Base-by-base conservation (phyloP, 2,113 vertebrate species). In the Cyanoramphus novaezelandiae region DNA sequence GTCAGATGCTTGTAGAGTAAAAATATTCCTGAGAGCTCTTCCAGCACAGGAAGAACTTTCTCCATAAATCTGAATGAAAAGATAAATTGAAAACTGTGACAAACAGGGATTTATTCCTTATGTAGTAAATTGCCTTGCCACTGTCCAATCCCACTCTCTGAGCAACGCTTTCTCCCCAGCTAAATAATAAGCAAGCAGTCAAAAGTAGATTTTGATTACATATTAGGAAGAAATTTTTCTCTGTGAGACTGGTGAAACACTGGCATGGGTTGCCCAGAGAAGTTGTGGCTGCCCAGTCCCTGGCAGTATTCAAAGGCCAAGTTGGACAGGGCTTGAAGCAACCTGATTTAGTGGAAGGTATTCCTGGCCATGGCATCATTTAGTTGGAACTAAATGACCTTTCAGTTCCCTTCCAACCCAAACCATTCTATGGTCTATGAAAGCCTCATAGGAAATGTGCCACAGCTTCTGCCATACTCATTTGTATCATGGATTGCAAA, bases 41-140 rank as follows among this genome's bases (percentile, higher is more conserved):
- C 98, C 99, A 52, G 99, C 99, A 90, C 99, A 99, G 6, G 99
- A 98, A 71, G 98, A 98, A 97, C 98, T 99, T 98, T 99, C 99
- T 79, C 98, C 99, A 95, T 99, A 99, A 93, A 99, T 98, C 99
- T 99, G 98, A 90, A 86, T 28, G 50, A 94, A 93, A 95, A 98
- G 75, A 95, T 59, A 96, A 96, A 96, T 88, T 74, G 79, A 86
- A 84, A 89, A 92, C 17, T 68, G 72, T 92, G 65, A 89, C 80
- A 91, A 93, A 93, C 46, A 49, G 28, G 49, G 37, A 92, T 81
- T 92, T 90, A 88, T 67, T 94, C 64, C 37, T 53, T 43, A 25
- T 88, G 60, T 14, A 74, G 41, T 69, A 86, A 86, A 90, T 59
- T 86, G 46, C 43, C 33, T 81, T 55, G 29, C 23, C 49, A 46